These are phyloP conservation scores for Poeciliopsis turrubarensis DNA, from an alignment of 2,113 vertebrate genomes.

Conservation along the genomic window DNA sequence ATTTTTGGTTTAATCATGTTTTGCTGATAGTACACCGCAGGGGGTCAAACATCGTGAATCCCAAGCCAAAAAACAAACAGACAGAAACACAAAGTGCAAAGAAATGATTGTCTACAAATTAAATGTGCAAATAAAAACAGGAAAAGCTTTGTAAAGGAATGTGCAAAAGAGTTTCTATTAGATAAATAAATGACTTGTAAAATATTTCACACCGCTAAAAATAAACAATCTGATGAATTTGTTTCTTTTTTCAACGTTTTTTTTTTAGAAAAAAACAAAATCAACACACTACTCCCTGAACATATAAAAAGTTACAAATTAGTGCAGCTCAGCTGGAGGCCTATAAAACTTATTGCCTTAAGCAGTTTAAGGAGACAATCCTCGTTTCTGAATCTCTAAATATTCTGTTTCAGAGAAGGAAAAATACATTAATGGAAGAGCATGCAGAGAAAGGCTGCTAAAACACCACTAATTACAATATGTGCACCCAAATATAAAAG, in stretches of 20 bases:
- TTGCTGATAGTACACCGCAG: constrained; percentile 65
- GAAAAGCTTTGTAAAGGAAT: background rate
- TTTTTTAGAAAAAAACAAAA: constrained; percentile 49
- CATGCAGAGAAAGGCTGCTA: constrained; percentile 63
- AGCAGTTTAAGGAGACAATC: constrained; percentile 64
- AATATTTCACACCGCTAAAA: constrained; percentile 27
- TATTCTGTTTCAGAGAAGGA: constrained; percentile 58
- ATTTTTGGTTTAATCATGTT: constrained; percentile 54
- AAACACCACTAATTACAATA: constrained; percentile 52
- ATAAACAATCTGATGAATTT: constrained; percentile 50
- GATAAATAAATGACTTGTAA: constrained; percentile 30
- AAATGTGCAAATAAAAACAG: constrained; percentile 54
- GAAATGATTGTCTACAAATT: constrained; percentile 57
- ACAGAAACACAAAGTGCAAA: constrained; percentile 49
- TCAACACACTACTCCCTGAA: constrained; percentile 65
- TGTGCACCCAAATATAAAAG: constrained; percentile 54
- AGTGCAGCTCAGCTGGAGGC: constrained; percentile 79
- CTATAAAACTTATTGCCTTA: constrained; percentile 77
- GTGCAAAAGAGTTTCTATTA: constrained; percentile 8
- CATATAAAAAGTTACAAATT: constrained; percentile 78
- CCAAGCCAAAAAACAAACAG: constrained; percentile 16
- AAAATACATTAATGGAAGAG: constrained; percentile 54
- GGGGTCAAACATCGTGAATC: constrained; percentile 10
- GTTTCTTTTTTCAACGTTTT: constrained; percentile 14
- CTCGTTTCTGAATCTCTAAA: constrained; percentile 65